These are phyloP conservation scores for Erynnis tages DNA, from an alignment of 2,888 invertebrate species.

Conservation along the genomic window DNA sequence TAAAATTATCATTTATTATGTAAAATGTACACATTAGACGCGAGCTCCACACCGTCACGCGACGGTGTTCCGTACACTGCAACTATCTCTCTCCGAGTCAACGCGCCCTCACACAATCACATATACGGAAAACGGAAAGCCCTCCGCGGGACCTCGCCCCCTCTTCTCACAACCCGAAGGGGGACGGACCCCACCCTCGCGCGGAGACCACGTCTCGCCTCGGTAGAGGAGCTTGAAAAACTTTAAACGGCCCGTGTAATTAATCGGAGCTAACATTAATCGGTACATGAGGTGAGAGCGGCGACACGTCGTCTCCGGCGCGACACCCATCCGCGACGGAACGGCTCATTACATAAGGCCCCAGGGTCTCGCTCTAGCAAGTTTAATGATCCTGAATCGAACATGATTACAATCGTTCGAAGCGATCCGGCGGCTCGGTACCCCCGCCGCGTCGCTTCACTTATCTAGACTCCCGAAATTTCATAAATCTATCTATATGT, in stretches of 20 bases:
- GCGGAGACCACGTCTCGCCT: slow-evolving; percentile 1
- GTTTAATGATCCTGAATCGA: slow-evolving; percentile 1
- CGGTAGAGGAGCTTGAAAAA: slow-evolving; percentile 10
- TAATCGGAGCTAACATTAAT: slow-evolving; percentile 17
- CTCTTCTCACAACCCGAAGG: not conserved
- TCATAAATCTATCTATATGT: slow-evolving; percentile 16
- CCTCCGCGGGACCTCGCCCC: slow-evolving; percentile 14
- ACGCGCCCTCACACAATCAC: slow-evolving; percentile 31
- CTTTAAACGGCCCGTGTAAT: slow-evolving; percentile 17
- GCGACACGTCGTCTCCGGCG: slow-evolving; percentile 1
- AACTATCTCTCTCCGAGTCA: slow-evolving; percentile 30
- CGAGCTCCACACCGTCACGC: slow-evolving; percentile 46
- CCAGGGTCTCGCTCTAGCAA: slow-evolving; percentile 19
- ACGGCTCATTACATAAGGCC: slow-evolving; percentile 17
- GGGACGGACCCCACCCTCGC: not conserved
- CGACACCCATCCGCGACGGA: slow-evolving; percentile 15
- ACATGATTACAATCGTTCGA: slow-evolving; percentile 2
- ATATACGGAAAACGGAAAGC: slow-evolving; percentile 29
- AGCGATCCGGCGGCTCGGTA: not conserved
- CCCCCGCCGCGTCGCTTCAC: slow-evolving; percentile 3
- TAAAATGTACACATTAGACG: slow-evolving; percentile 68
- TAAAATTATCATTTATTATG: slow-evolving; percentile 73
- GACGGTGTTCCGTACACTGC: slow-evolving; percentile 35
- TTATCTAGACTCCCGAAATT: slow-evolving; percentile 8
- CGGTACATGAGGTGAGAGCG: slow-evolving; percentile 6